Evolutionary conservation across 2,797 vertebrate genomes (phyloP).

Genomic region (Loris lydekkerianus): DNA sequence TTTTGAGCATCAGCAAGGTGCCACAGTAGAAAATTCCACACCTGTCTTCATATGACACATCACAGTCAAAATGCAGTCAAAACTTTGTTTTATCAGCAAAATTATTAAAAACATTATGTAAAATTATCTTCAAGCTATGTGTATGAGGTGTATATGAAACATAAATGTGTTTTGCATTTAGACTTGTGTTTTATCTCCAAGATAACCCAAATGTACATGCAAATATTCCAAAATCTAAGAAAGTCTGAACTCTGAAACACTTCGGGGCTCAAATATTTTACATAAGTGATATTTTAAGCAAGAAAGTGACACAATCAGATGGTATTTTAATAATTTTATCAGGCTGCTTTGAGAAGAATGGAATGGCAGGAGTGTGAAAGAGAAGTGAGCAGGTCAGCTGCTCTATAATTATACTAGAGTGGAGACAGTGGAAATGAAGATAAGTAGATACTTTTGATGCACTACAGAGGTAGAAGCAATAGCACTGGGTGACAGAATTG

Average conservation of each 20-base stretch:
- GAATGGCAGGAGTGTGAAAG: not conserved
- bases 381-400: not conserved
- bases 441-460: not conserved
- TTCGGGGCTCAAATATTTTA: not conserved
- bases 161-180: not conserved
- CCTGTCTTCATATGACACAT: not conserved
- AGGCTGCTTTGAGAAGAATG: not conserved
- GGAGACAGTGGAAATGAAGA: not conserved
- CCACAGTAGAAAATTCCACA: not conserved
- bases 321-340: not conserved
- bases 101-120: not conserved
- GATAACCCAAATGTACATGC: not conserved
- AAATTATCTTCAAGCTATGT: not conserved
- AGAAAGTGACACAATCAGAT: not conserved
- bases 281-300: not conserved
- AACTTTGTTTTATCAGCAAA: not conserved
- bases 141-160: not conserved
- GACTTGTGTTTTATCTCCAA: not conserved
- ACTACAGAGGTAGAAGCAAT: not conserved
- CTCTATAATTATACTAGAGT: not conserved
- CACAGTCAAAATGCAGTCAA: not conserved
- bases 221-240: not conserved
- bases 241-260: not conserved
- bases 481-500: not conserved
- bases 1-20: not conserved